Conservation (phyloP, 2,113 vertebrate genomes). For the Nestor notabilis region DNA sequence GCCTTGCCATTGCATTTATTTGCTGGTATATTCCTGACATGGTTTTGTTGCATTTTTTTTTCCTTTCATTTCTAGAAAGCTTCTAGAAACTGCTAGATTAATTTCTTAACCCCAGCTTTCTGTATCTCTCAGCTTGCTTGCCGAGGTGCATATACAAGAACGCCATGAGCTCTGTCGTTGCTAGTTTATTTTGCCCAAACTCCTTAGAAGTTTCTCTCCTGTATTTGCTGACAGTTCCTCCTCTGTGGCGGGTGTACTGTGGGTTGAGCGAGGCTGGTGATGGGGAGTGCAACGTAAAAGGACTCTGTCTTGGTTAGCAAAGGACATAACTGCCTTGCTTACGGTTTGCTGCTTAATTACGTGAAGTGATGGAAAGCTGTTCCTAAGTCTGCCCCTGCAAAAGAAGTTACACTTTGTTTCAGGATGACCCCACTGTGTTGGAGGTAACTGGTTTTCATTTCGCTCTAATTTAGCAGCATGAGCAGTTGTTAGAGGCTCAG, state of each 20-base stretch:
- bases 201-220: not conserved
- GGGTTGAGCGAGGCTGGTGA: not conserved
- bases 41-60: not conserved
- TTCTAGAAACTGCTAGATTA: not conserved
- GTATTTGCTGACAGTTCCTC: not conserved
- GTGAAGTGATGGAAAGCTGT: not conserved
- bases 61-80: not conserved
- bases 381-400: not conserved
- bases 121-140: not conserved
- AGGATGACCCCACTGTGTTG: not conserved
- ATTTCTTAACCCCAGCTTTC: not conserved
- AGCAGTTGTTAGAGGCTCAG: not conserved
- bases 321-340: not conserved
- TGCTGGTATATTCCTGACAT: not conserved
- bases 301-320: not conserved
- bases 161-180: not conserved
- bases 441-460: not conserved
- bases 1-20: not conserved
- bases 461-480: not conserved
- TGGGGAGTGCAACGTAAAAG: accelerated
- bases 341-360: accelerated
- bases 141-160: accelerated
- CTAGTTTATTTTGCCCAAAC: not conserved
- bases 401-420: not conserved
- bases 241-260: not conserved